Evolutionary conservation across 2,888 invertebrate species (phyloP).

Genomic region (Idaea biselata): DNA sequence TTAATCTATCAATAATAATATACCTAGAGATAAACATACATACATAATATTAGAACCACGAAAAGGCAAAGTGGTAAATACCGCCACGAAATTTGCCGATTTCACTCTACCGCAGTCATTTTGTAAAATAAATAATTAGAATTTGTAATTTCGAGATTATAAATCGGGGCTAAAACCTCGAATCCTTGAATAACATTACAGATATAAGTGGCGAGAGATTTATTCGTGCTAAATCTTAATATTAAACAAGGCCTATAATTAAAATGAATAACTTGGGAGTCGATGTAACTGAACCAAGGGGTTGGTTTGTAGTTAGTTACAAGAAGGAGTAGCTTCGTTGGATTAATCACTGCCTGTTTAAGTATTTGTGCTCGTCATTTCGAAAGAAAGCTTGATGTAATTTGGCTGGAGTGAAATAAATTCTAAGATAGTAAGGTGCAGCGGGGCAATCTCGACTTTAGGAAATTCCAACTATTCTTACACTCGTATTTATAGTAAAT

Average conservation of each 20-base stretch:
- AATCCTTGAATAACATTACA: not conserved
- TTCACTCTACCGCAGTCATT: not conserved
- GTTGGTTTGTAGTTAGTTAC: not conserved
- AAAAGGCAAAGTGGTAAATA: not conserved
- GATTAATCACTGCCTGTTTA: not conserved
- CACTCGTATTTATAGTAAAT: too few species aligned
- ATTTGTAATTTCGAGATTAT: not conserved
- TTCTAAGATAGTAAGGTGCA: too few species aligned
- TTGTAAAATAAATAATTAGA: constrained; percentile 1
- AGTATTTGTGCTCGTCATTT: not conserved
- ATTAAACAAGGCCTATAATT: not conserved
- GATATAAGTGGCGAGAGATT: not conserved
- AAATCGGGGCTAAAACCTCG: not conserved
- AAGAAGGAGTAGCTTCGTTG: not conserved
- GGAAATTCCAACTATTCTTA: too few species aligned
- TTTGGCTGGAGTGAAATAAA: too few species aligned
- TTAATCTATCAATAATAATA: too few species aligned
- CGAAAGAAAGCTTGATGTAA: too few species aligned
- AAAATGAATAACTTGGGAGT: not conserved
- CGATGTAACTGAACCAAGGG: not conserved
- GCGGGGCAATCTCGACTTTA: too few species aligned
- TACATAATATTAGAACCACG: not conserved
- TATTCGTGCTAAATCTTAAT: not conserved
- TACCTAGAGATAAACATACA: not conserved
- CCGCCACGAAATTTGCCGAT: not conserved